phyloP scores from a whole-genome alignment of 2,888 invertebrate species.

The Cataglyphis cursor region DNA sequence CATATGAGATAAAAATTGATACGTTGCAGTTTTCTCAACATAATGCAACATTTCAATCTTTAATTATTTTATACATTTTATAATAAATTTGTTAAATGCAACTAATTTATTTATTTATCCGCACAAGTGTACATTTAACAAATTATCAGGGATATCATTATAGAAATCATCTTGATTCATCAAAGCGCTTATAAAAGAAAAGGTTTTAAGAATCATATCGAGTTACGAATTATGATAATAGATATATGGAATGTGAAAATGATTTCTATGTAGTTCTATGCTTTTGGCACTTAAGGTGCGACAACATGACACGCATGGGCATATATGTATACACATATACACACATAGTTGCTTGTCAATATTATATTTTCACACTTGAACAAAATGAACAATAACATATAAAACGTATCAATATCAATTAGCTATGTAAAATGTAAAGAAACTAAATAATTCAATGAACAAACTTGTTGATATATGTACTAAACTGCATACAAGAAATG shows the following conservation, averaged over 20 bases:
- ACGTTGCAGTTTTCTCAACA: slow-evolving; percentile 32
- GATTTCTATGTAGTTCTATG: slow-evolving; percentile 75
- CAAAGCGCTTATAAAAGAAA: not conserved
- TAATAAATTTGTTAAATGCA: slow-evolving; percentile 54
- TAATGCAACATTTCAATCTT: slow-evolving; percentile 38
- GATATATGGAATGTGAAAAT: slow-evolving; percentile 69
- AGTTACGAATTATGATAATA: slow-evolving; percentile 47
- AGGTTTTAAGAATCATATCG: slow-evolving; percentile 15
- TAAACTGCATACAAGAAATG: slow-evolving; percentile 57
- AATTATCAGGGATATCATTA: slow-evolving; percentile 54
- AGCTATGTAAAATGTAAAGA: slow-evolving; percentile 60
- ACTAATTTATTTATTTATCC: not conserved
- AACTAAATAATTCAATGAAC: slow-evolving; percentile 64
- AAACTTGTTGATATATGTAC: slow-evolving; percentile 70
- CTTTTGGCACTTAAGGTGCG: slow-evolving; percentile 60
- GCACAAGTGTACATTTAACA: slow-evolving; percentile 38
- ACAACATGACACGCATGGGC: slow-evolving; percentile 31
- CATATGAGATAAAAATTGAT: slow-evolving; percentile 59
- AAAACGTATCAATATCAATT: slow-evolving; percentile 56
- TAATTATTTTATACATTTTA: slow-evolving; percentile 15
- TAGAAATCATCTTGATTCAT: slow-evolving; percentile 69
- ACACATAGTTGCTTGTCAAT: slow-evolving; percentile 4
- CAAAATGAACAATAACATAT: slow-evolving; percentile 47
- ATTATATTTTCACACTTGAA: slow-evolving; percentile 57
- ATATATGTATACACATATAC: not conserved